Percentiles rank a stretch among this genome's conserved stretches.
Evolutionary conservation across 2,797 vertebrate genomes (phyloP).

Genomic region (Cyclura pinguis): DNA sequence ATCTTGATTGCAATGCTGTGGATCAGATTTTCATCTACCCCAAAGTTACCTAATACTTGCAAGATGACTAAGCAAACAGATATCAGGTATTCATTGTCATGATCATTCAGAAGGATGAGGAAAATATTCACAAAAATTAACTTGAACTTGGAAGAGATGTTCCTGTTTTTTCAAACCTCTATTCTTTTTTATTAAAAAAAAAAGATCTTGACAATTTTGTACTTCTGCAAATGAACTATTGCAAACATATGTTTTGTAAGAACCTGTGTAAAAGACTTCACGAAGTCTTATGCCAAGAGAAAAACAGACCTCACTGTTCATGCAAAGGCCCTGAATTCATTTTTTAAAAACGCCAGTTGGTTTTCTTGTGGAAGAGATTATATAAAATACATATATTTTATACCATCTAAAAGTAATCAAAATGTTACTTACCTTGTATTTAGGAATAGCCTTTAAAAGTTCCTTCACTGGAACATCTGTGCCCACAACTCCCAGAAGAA

Average conservation of each 20-base stretch:
- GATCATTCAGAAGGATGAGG: background rate
- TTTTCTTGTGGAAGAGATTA: background rate
- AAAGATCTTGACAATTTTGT: background rate
- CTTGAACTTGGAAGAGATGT: background rate
- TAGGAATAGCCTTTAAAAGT: conserved; percentile 95
- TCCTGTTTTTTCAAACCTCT: background rate
- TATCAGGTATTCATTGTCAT: background rate
- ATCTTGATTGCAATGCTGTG: background rate
- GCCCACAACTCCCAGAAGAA: conserved; percentile 96
- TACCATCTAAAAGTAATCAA: conserved; percentile 16
- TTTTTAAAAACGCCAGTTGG: background rate
- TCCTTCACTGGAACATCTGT: conserved; percentile 98
- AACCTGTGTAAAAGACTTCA: background rate
- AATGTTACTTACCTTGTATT: conserved; percentile 91
- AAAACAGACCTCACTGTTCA: background rate
- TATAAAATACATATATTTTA: background rate
- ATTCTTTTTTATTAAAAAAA: background rate
- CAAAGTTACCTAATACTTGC: background rate
- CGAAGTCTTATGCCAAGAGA: background rate
- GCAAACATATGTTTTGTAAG: background rate
- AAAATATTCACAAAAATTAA: background rate
- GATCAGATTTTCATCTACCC: background rate
- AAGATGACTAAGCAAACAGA: background rate
- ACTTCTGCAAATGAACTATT: background rate
- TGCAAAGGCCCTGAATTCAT: background rate